Percentiles rank a stretch among this genome's conserved stretches.
phyloP scores from a whole-genome alignment of 2,888 invertebrate species.

The Plusia festucae region DNA sequence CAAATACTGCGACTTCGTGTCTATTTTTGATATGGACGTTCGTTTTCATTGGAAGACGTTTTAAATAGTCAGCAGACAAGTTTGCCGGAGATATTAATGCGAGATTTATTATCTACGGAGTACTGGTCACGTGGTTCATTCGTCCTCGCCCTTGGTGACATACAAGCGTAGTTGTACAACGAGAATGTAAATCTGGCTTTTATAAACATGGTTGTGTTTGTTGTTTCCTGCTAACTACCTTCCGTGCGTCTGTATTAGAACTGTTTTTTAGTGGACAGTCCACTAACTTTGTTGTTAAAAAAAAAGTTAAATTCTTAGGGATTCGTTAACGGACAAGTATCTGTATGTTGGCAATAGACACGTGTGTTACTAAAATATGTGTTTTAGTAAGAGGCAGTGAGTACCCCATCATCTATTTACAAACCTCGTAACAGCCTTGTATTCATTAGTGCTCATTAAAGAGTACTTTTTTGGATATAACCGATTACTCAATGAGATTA shows the following conservation, averaged over 20 bases:
- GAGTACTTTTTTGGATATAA: no score
- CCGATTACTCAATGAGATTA: neutral
- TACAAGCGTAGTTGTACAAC: slow-evolving; percentile 61
- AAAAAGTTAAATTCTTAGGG: no score
- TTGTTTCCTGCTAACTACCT: slow-evolving; percentile 53
- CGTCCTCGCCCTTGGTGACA: slow-evolving; percentile 74
- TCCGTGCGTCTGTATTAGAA: slow-evolving; percentile 34
- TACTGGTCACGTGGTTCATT: slow-evolving; percentile 54
- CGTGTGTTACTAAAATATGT: neutral
- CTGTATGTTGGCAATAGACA: no score
- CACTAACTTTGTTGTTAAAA: no score
- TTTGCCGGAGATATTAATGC: slow-evolving; percentile 42
- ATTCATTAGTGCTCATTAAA: no score
- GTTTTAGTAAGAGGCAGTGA: neutral
- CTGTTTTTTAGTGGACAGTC: slow-evolving; percentile 16
- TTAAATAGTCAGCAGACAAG: slow-evolving; percentile 11
- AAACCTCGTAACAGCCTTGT: neutral
- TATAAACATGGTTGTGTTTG: slow-evolving; percentile 51
- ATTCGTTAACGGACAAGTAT: no score
- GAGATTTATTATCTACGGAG: slow-evolving; percentile 50
- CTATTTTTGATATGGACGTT: neutral
- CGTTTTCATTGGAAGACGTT: slow-evolving; percentile 26
- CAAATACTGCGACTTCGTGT: neutral
- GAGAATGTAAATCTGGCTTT: slow-evolving; percentile 70
- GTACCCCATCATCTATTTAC: neutral